Base-by-base conservation (phyloP, 2,888 invertebrate species). In the Drosophila mettleri region DNA sequence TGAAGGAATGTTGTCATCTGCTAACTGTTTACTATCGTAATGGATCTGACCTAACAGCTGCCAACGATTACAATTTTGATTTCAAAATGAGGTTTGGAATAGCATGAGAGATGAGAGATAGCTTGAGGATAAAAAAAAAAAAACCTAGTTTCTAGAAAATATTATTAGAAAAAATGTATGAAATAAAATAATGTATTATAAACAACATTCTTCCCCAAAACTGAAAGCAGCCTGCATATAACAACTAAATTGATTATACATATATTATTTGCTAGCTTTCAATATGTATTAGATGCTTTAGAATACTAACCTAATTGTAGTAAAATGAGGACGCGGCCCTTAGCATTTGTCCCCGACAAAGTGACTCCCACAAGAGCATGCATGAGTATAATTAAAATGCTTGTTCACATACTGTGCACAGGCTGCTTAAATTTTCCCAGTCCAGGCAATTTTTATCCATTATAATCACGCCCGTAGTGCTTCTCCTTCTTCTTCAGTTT, bases 1-100 rank as follows among this genome's bases (percentile, higher is more conserved):
- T 64, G 79, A 53, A 51, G 54, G 61, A 62, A 64, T 86, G 82
- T 74, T 85, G 79, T 81, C 86, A 80, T 86, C 81, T 84, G 86
- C 59, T 29, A 58, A 64, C 77, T 75, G 75, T 75, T 75, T 75
- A 73, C 67, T 54, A 58, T 60, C 38, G 31, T 57, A 63, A 63
- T 76, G 66, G 62, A 72, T 63, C 77, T 36, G 29, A 45, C 36
- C 43, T 60, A 64, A 43, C 74, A 74, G 66, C 72, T 74, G 74
- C 58, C 60, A 29, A 10, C 41, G 73, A 57, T 57, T 10, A 48
- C 41, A 39, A 22, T 57, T 65, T 29, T n/a, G 36, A 64, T 55
- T 31, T 33, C 10, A 18, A 10, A 3, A 36, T 16, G 36, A 16
- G 29, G 8, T 29, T 29, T 29, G 24, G 6, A 24, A 24, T 24